A percentile compares a stretch with the other conserved stretches of the same genome.
These are phyloP conservation scores for Coenobita brevimanus DNA, from an alignment of 1,140 invertebrate species.

Conservation along the genomic window DNA sequence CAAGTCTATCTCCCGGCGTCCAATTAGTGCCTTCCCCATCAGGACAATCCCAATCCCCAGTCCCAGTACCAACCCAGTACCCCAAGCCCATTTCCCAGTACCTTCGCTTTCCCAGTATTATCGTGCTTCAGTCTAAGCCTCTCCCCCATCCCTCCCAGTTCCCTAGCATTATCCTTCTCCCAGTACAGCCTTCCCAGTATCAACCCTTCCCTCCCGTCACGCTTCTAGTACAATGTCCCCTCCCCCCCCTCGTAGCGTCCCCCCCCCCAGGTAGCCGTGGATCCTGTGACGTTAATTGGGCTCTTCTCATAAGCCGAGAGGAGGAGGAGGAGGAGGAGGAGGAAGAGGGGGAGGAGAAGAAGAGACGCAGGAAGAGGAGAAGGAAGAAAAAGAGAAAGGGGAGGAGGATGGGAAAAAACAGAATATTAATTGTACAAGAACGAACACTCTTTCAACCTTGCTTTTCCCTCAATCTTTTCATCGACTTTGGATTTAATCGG, in stretches of 20 bases:
- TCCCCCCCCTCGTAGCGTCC: background rate
- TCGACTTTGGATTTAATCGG: too few relatives aligned
- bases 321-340: too few relatives aligned
- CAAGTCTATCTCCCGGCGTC: background rate
- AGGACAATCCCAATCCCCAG: background rate
- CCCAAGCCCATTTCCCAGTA: background rate
- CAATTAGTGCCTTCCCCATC: background rate
- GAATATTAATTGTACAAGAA: too few relatives aligned
- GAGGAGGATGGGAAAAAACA: too few relatives aligned
- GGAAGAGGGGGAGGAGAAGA: too few relatives aligned
- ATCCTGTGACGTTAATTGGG: slow-evolving; percentile 9
- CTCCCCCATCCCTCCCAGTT: background rate
- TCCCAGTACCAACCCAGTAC: background rate
- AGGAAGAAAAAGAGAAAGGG: too few relatives aligned
- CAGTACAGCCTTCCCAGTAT: background rate
- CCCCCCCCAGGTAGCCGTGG: slow-evolving; percentile 16
- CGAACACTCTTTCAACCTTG: too few relatives aligned
- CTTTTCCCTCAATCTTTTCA: too few relatives aligned
- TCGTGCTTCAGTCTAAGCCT: background rate
- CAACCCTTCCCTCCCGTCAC: too few relatives aligned
- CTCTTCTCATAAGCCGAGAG: slow-evolving; percentile 21
- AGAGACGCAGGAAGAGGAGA: too few relatives aligned
- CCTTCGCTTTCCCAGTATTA: background rate
- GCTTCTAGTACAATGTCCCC: background rate
- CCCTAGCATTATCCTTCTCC: background rate